Evolutionary conservation across 2,888 invertebrate genomes (phyloP), one percentile per base, ranked within the genome.

Genomic region (Crossocerus cetratus): DNA sequence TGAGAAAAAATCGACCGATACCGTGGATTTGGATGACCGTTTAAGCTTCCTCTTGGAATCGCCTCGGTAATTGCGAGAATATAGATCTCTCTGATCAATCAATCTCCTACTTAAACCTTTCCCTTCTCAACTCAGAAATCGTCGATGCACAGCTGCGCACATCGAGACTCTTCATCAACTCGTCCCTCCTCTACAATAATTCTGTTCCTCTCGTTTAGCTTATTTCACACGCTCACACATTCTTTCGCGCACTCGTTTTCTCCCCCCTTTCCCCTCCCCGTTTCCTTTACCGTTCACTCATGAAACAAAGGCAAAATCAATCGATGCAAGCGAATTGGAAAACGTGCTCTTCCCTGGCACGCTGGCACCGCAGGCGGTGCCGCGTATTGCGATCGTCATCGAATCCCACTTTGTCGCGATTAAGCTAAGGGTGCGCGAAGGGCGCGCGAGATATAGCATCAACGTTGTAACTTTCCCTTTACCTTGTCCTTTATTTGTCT

Each of bases 1-100:
- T 43, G 21, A 20, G 59, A 14, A 45, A 45, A 43, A 63, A 63
- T 72, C 69, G 18, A 13, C 16, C 58, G 44, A 55, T 20, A 59
- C 23, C 57, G 57, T 57, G 11, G 22, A 57, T 57, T 23, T 23
- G 16, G 16, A 57, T 23, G 16, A 32, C 49, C 14, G 16, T 49
- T 16, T 4, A 14, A 54, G 42, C 32, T 45, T 57, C 54, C 49
- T 49, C 49, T 57, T 43, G 20, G 56, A 60, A 72, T 61, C 18
- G 32, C 49, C 54, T 53, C 43, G 56, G 53, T 60, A 60, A 64
- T 65, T 21, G 59, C 45, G 16, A 65, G n/a, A 32, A 58, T 64
- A 57, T 23, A 68, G 16, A 66, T 67, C 60, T 49, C 49, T 49
- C n/a, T 49, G 49, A 49, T 2, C 14, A 32, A 32, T 32, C 49